These are phyloP conservation scores for Neoniphon sammara DNA, from an alignment of 2,797 vertebrate genomes.

Conservation along the genomic window DNA sequence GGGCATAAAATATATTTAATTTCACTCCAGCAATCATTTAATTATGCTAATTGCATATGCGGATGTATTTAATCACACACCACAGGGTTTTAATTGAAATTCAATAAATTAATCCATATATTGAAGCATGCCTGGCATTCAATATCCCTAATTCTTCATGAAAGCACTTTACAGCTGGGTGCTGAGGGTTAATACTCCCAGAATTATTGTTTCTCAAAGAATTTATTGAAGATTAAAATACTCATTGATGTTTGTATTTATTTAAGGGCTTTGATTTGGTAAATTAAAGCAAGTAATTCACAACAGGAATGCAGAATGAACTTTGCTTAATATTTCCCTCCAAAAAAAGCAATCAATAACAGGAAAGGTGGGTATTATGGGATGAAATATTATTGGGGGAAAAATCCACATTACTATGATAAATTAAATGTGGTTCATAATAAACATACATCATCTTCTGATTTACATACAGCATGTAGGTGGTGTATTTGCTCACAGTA, in stretches of 20 bases:
- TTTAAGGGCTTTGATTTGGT: constrained; percentile 22
- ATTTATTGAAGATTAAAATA: constrained; percentile 2
- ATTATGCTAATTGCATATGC: constrained; percentile 76
- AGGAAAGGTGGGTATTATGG: constrained; percentile 67
- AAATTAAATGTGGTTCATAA: constrained; percentile 26
- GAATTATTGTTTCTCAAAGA: background rate
- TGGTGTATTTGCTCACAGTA: background rate
- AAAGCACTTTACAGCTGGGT: constrained; percentile 22
- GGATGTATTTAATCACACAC: constrained; percentile 79
- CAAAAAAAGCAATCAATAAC: constrained; percentile 51
- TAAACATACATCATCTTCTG: background rate
- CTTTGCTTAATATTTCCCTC: constrained; percentile 56
- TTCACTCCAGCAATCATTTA: constrained; percentile 76
- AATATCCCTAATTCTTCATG: constrained; percentile 32
- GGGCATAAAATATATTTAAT: constrained; percentile 70
- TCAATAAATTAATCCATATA: constrained; percentile 71
- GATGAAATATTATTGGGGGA: background rate
- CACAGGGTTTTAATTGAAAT: constrained; percentile 75
- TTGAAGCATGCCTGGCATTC: constrained; percentile 55
- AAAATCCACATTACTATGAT: background rate
- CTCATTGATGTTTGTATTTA: constrained; percentile 33
- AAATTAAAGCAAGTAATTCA: constrained; percentile 15
- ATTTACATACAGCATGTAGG: background rate
- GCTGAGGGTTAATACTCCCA: background rate
- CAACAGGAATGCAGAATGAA: constrained; percentile 26